Conservation (phyloP, 2,888 invertebrate genomes). For the Drosophila colorata region DNA sequence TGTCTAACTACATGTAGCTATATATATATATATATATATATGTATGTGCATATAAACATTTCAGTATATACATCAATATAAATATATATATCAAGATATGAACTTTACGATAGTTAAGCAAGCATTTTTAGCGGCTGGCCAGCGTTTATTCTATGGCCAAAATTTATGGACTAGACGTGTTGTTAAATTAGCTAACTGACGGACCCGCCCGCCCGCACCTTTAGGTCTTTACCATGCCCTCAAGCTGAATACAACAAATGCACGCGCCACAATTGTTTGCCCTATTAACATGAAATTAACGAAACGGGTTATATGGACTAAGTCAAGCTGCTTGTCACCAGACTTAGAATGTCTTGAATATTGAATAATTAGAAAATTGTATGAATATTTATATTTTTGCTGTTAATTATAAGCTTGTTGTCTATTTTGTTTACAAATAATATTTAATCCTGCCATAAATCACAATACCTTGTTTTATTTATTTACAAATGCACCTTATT, state of each 20-base stretch:
- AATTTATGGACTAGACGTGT: conserved; percentile 47
- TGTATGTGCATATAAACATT: background rate
- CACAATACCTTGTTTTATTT: background rate
- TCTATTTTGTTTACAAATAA: background rate
- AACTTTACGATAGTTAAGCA: conserved; percentile 61
- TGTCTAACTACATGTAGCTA: conserved; percentile 29
- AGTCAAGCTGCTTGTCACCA: background rate
- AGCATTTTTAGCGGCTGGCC: conserved; percentile 62
- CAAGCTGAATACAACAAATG: background rate
- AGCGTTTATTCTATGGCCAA: conserved; percentile 52
- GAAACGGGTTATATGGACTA: conserved; percentile 15
- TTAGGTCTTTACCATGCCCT: background rate
- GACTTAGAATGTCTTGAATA: background rate
- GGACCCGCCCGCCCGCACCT: no score
- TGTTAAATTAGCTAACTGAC: conserved; percentile 32
- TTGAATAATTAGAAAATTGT: background rate
- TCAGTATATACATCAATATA: conserved; percentile 4
- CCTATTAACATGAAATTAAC: conserved; percentile 11
- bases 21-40: background rate
- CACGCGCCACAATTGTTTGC: conserved; percentile 38
- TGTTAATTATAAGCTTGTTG: background rate
- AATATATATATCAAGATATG: conserved; percentile 4
- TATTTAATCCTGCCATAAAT: no score
- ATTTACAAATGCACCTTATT: background rate
- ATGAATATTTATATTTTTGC: background rate